phyloP scores from a whole-genome alignment of 2,888 invertebrate genomes.

The Zygaena filipendulae region DNA sequence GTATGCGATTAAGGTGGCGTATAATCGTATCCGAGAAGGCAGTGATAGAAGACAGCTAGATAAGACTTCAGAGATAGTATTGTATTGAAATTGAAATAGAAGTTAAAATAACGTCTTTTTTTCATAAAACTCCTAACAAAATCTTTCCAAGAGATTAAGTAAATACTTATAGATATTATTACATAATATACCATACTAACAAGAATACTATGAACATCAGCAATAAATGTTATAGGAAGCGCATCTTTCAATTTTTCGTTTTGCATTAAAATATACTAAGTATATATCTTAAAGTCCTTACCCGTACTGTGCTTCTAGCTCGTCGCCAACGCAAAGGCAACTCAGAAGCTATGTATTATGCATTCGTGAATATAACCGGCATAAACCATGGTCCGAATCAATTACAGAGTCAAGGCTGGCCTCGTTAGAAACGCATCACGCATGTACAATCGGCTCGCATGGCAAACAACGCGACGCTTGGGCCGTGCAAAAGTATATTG shows the following conservation, averaged over 20 bases:
- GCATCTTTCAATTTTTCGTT: no score
- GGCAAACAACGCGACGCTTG: slow-evolving; percentile 53
- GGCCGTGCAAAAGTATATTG: slow-evolving; percentile 52
- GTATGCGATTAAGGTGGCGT: slow-evolving; percentile 21
- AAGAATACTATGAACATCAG: no score
- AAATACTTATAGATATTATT: no score
- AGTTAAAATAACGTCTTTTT: slow-evolving; percentile 25
- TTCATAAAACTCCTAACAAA: slow-evolving; percentile 38
- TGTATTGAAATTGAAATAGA: slow-evolving; percentile 22
- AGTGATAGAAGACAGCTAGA: no score
- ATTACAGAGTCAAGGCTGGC: slow-evolving; percentile 49
- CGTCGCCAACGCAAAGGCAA: slow-evolving; percentile 27
- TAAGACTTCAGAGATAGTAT: no score
- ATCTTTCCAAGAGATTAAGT: no score
- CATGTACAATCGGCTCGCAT: slow-evolving; percentile 59
- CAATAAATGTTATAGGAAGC: no score
- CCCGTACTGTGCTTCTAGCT: no score
- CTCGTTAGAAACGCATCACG: slow-evolving; percentile 69
- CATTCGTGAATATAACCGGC: slow-evolving; percentile 64
- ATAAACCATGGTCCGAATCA: slow-evolving; percentile 63
- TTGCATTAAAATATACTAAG: no score
- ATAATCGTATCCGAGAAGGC: slow-evolving; percentile 10
- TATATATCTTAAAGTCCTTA: no score
- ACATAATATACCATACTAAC: no score
- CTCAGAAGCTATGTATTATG: slow-evolving; percentile 57